phyloP scores from a whole-genome alignment of 1,140 invertebrate species.

The Drosophila leontia region DNA sequence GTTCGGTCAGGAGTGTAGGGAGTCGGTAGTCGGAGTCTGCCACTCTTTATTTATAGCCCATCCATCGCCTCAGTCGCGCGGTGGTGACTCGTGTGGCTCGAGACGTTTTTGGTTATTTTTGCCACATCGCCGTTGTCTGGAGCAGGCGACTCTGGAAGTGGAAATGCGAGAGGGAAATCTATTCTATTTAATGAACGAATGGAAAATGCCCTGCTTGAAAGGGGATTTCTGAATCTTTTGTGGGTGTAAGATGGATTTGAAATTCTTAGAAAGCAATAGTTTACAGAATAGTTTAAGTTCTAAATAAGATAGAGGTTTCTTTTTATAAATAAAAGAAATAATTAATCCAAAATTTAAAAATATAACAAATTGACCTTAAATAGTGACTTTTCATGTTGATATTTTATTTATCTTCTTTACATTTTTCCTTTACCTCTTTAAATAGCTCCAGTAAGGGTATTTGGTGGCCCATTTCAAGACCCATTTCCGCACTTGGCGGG shows the following conservation, averaged over 20 bases:
- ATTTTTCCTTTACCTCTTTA: too few species aligned
- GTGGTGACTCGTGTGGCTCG: constrained; percentile 63
- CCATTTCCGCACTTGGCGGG: constrained; percentile 54
- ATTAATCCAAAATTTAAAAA: neutral
- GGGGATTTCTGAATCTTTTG: neutral
- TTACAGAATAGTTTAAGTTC: neutral
- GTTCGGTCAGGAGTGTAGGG: constrained; percentile 20
- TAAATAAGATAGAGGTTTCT: neutral
- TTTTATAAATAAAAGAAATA: neutral
- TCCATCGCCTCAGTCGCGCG: constrained; percentile 63
- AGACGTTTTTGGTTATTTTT: constrained; percentile 78
- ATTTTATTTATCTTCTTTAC: too few species aligned
- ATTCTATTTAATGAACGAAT: constrained; percentile 5
- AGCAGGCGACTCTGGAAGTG: constrained; percentile 50
- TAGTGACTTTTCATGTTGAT: too few species aligned
- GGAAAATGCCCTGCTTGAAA: constrained; percentile 25
- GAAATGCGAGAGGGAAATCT: constrained; percentile 42
- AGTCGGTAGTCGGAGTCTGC: constrained; percentile 61
- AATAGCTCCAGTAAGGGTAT: constrained; percentile 7
- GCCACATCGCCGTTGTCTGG: constrained; percentile 61
- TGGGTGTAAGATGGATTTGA: neutral
- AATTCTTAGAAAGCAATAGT: too few species aligned
- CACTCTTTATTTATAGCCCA: constrained; percentile 75
- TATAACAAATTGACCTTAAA: too few species aligned
- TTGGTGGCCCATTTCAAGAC: neutral